phyloP scores from a whole-genome alignment of 92 coral and sea anemone genomes.

The Epizoanthus scotinus region DNA sequence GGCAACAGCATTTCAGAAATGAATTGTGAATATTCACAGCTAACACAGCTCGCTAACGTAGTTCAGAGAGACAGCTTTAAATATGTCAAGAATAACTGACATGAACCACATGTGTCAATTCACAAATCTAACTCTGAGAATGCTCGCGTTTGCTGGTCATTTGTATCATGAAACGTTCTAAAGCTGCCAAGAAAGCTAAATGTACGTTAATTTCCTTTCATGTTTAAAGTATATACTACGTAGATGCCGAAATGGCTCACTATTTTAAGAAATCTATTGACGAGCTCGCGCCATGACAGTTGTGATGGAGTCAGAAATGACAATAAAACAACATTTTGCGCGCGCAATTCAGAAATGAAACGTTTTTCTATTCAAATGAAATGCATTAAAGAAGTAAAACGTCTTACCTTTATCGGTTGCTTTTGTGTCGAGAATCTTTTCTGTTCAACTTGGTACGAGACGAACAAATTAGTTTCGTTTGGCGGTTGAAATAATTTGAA shows the following conservation, averaged over 20 bases:
- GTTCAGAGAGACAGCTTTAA: slow-evolving; percentile 13
- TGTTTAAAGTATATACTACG: slow-evolving; percentile 30
- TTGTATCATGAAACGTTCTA: slow-evolving; percentile 13
- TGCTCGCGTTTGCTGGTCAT: background rate
- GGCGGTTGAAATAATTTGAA: slow-evolving; percentile 7
- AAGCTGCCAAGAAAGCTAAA: slow-evolving; percentile 18
- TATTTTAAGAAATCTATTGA: slow-evolving; percentile 19
- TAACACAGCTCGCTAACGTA: background rate
- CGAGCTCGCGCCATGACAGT: slow-evolving; percentile 19
- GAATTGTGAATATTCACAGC: background rate
- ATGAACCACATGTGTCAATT: slow-evolving; percentile 30
- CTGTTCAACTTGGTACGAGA: slow-evolving; percentile 20
- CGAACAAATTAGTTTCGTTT: slow-evolving; percentile 14
- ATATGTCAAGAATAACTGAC: background rate
- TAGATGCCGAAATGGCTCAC: slow-evolving; percentile 25
- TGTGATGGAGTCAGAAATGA: slow-evolving; percentile 1
- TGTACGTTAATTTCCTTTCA: slow-evolving; percentile 2
- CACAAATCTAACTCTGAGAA: slow-evolving; percentile 21
- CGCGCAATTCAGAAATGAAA: too few species aligned
- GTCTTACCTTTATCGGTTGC: background rate
- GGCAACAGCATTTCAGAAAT: slow-evolving; percentile 28
- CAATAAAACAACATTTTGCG: too few species aligned
- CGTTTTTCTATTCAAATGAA: too few species aligned
- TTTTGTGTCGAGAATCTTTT: background rate
- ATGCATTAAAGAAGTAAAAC: background rate